Percentiles rank a stretch among this genome's conserved stretches.
These are phyloP conservation scores for Aphis gossypii DNA, from an alignment of 1,140 invertebrate species.

Conservation along the genomic window DNA sequence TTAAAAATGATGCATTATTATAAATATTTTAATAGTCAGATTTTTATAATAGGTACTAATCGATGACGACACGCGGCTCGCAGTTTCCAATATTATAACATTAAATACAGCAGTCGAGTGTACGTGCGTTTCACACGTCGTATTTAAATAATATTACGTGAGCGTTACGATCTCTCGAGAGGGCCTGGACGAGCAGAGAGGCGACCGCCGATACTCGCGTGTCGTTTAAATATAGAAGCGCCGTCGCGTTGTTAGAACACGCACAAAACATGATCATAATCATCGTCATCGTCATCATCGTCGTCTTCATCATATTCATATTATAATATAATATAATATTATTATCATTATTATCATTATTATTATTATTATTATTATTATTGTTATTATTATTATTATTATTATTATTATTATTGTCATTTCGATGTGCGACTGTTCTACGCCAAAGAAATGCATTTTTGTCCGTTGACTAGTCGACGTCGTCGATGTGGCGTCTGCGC, in stretches of 20 bases:
- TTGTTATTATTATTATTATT: too few relatives aligned
- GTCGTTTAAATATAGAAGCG: slow-evolving; percentile 41
- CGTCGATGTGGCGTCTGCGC: not conserved
- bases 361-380: too few relatives aligned
- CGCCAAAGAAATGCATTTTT: not conserved
- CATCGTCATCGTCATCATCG: not conserved
- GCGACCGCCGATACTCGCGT: not conserved
- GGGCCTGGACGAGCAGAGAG: not conserved
- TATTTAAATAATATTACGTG: not conserved
- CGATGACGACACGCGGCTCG: not conserved
- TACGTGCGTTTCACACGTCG: not conserved
- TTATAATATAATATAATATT: not conserved
- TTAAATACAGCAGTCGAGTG: not conserved
- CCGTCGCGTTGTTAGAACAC: not conserved
- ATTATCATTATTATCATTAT: too few relatives aligned
- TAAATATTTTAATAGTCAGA: too few relatives aligned
- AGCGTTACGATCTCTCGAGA: not conserved
- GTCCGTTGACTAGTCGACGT: not conserved
- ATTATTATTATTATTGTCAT: not conserved
- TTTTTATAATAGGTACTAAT: not conserved
- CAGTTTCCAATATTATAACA: not conserved
- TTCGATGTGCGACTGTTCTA: not conserved
- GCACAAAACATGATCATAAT: not conserved
- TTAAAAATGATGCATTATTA: not conserved
- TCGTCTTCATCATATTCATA: not conserved